phyloP scores from a whole-genome alignment of 2,888 invertebrate genomes.

The Teinopalpus imperialis region DNA sequence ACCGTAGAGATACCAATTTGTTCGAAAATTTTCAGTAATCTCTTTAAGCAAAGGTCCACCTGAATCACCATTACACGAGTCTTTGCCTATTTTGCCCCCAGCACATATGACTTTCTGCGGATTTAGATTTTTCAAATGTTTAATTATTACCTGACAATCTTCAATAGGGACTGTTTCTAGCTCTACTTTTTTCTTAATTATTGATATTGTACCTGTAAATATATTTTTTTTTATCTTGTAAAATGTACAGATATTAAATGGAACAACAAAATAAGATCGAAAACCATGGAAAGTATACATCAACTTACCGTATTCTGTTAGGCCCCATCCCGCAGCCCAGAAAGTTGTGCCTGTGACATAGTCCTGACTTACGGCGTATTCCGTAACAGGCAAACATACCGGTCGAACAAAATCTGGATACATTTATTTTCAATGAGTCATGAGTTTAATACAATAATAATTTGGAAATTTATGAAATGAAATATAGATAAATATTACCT shows the following conservation, averaged over 20 bases:
- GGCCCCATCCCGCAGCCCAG: slow-evolving; percentile 86
- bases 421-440: not conserved
- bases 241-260: no score
- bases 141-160: slow-evolving; percentile 41
- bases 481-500: slow-evolving; percentile 45
- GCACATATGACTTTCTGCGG: slow-evolving; percentile 69
- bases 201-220: slow-evolving; percentile 37
- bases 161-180: slow-evolving; percentile 50
- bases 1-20: slow-evolving; percentile 75
- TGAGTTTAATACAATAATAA: no score
- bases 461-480: no score
- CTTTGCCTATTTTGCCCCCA: slow-evolving; percentile 72
- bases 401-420: slow-evolving; percentile 56
- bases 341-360: slow-evolving; percentile 59
- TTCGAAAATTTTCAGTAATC: slow-evolving; percentile 40
- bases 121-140: slow-evolving; percentile 35
- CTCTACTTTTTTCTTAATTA: slow-evolving; percentile 54
- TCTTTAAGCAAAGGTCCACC: slow-evolving; percentile 79
- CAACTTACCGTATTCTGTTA: slow-evolving; percentile 76
- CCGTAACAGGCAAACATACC: slow-evolving; percentile 65
- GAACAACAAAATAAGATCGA: no score
- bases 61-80: slow-evolving; percentile 83
- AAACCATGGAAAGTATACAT: no score
- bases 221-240: no score
- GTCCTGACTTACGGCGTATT: slow-evolving; percentile 45